Base-by-base conservation (phyloP, 2,888 invertebrate species). In the Hirtodrosophila confusa region DNA sequence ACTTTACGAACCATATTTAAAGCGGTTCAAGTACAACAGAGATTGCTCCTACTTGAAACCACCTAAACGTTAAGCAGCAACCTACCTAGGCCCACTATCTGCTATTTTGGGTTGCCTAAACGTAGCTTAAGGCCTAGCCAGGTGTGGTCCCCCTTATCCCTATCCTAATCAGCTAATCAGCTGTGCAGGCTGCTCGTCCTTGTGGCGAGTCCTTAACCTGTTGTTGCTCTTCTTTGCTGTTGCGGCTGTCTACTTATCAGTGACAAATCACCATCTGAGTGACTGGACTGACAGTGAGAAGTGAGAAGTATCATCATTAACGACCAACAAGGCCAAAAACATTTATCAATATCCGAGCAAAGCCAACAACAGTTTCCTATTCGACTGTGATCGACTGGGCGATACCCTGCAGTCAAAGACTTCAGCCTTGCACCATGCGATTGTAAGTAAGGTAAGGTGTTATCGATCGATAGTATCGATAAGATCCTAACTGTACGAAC, bases 241-340 rank as follows among this genome's bases (percentile, higher is more conserved):
- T 64, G 50, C 48, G 35, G 31, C 51, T 41, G 35, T 66, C 74
- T 45, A 60, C 74, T 80, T 79, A 82, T 80, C 69, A 54, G 72
- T 82, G 80, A 82, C 80, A 85, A 82, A 82, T 82, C 76, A 74
- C 66, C 69, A 69, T 76, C 55, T 60, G 73, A 73, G 64, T 76
- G 70, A 60, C 51, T 61, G 60, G 41, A 44, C 66, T 75, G 80
- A 80, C 80, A 80, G 70, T 69, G 70, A 76, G 84, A 78, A 70
- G 80, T 75, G 70, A 76, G 84, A 78, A 70, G 80, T 75, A 85
- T 85, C 80, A 78, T 82, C 85, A 85, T 82, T 85, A 80, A 76
- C 69, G 55, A 58, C 79, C 54, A 55, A 57, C 72, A 43, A 68
- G 60, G 51, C 39, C 64, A 51, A 50, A 60, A 66, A 74, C 79